Conservation (phyloP, 1,140 invertebrate species). For the Heliconius congener region DNA sequence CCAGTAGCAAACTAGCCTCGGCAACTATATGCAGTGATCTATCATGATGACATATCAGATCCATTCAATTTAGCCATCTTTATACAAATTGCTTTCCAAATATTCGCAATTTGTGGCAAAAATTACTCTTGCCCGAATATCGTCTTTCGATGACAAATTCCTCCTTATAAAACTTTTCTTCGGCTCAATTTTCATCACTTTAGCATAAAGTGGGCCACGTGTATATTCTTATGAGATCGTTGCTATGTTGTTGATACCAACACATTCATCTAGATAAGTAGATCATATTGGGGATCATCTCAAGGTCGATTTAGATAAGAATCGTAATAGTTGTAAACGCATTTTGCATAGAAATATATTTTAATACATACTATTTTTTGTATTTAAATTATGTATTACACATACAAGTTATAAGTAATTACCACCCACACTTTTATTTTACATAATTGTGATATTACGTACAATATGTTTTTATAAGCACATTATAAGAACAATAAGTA, state of each 20-base stretch:
- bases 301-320: constrained; percentile 64
- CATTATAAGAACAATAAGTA: background rate
- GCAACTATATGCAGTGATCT: background rate
- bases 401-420: background rate
- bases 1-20: background rate
- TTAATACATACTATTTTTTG: background rate
- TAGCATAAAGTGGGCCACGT: constrained; percentile 7
- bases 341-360: background rate
- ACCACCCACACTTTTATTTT: background rate
- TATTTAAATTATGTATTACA: background rate
- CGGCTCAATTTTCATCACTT: constrained; percentile 16
- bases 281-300: constrained; percentile 58
- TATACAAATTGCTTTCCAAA: constrained; percentile 7
- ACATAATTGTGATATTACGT: background rate
- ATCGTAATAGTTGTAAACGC: constrained; percentile 17
- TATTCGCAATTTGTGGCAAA: constrained; percentile 19
- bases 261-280: constrained; percentile 68
- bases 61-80: background rate
- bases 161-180: constrained; percentile 14
- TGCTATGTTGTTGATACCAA: constrained; percentile 26
- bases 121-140: constrained; percentile 19
- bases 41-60: background rate
- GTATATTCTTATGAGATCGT: constrained; percentile 26
- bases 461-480: background rate
- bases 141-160: constrained; percentile 19